phyloP scores from a whole-genome alignment of 2,888 invertebrate species.

The Dicranocentrus wangi region DNA sequence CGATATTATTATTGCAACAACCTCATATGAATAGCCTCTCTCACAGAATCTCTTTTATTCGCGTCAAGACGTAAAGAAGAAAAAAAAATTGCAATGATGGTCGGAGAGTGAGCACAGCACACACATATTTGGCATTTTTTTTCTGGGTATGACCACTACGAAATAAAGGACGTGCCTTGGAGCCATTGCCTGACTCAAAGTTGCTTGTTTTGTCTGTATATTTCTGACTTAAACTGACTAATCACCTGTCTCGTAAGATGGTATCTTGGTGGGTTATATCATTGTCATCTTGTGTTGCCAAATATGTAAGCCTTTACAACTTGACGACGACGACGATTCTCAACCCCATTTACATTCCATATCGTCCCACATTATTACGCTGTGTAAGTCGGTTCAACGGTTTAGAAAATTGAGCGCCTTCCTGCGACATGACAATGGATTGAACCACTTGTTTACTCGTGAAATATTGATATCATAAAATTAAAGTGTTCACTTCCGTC shows the following conservation, averaged over 20 bases:
- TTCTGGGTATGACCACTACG: no score
- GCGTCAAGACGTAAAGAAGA: no score
- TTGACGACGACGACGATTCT: background rate
- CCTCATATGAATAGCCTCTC: no score
- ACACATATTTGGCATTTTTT: no score
- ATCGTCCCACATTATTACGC: conserved; percentile 1
- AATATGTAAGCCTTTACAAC: conserved; percentile 5
- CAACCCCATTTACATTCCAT: conserved; percentile 31
- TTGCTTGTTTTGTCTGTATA: background rate
- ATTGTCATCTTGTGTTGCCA: conserved; percentile 40
- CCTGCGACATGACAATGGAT: conserved; percentile 23
- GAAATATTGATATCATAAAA: background rate
- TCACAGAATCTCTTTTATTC: no score
- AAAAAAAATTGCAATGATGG: no score
- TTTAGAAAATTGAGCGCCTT: conserved; percentile 27
- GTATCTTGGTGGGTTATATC: conserved; percentile 20
- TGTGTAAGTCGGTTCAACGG: conserved; percentile 21
- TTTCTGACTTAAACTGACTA: conserved; percentile 43
- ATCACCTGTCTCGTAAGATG: conserved; percentile 48
- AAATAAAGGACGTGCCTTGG: background rate
- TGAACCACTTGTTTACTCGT: conserved; percentile 1
- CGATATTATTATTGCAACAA: no score
- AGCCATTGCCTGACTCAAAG: conserved; percentile 5
- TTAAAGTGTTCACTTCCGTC: no score
- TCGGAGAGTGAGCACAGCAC: no score